Percentiles rank a stretch among this genome's conserved stretches.
Conservation (phyloP, 2,797 vertebrate species). For the Chaetophractus vellerosus region DNA sequence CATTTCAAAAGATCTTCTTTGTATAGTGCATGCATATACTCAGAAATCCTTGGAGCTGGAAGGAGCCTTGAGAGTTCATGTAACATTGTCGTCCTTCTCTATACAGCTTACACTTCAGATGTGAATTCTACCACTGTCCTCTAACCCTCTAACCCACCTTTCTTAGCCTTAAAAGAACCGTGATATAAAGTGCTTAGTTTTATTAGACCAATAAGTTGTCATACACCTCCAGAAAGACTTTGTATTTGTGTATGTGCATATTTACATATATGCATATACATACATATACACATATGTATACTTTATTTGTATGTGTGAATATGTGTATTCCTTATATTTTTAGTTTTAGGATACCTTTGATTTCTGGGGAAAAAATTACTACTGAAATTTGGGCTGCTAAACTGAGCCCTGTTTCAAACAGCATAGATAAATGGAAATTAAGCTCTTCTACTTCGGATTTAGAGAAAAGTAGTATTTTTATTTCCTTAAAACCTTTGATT, state of each 20-base stretch:
- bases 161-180: neutral
- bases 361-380: neutral
- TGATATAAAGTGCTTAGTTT: neutral
- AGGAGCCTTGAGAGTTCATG: neutral
- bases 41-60: neutral
- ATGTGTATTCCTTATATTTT: neutral
- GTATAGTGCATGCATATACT: neutral
- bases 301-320: neutral
- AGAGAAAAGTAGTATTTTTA: neutral
- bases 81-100: neutral
- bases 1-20: neutral
- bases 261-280: neutral
- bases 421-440: neutral
- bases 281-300: neutral
- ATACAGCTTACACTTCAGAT: neutral
- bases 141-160: neutral
- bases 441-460: neutral
- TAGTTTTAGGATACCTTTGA: neutral
- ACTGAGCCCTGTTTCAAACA: neutral
- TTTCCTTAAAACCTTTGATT: neutral
- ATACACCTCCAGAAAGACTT: neutral
- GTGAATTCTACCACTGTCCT: neutral
- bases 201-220: neutral
- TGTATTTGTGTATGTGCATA: neutral
- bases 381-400: neutral